phyloP scores from a whole-genome alignment of 2,888 invertebrate species.

The Euclidia mi region DNA sequence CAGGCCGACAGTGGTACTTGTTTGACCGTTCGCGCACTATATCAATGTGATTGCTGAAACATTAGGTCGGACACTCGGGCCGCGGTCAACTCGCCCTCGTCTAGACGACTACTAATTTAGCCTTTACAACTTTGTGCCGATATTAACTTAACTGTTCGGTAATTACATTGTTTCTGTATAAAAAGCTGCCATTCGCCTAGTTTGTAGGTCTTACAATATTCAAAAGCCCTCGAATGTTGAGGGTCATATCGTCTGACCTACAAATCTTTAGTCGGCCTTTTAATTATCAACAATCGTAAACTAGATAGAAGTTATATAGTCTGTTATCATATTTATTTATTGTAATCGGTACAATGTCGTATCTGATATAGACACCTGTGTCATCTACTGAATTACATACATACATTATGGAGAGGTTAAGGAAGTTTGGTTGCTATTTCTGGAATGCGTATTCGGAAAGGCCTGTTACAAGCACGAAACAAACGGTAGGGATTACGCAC shows the following conservation, averaged over 20 bases:
- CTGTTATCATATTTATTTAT: background rate
- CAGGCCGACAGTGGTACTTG: constrained; percentile 63
- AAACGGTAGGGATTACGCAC: constrained; percentile 81
- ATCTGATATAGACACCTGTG: constrained; percentile 13
- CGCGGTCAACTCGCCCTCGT: constrained; percentile 71
- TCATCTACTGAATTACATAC: constrained; percentile 35
- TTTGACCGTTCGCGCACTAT: constrained; percentile 69
- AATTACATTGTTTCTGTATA: constrained; percentile 21
- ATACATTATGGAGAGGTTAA: constrained; percentile 48
- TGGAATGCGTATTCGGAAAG: constrained; percentile 73
- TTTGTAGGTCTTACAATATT: background rate
- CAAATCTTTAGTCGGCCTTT: background rate
- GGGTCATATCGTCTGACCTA: too few relatives aligned
- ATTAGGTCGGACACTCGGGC: constrained; percentile 61
- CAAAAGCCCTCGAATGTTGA: background rate
- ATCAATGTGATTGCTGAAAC: constrained; percentile 78
- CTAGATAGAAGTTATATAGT: background rate
- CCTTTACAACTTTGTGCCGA: constrained; percentile 58
- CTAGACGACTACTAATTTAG: constrained; percentile 72
- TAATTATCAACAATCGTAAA: too few relatives aligned
- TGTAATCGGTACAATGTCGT: background rate
- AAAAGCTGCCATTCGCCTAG: background rate
- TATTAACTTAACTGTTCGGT: constrained; percentile 33
- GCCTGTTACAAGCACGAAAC: constrained; percentile 72
- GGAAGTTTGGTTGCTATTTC: constrained; percentile 67